Conservation (phyloP, 1,140 invertebrate species). For the Battus philenor region DNA sequence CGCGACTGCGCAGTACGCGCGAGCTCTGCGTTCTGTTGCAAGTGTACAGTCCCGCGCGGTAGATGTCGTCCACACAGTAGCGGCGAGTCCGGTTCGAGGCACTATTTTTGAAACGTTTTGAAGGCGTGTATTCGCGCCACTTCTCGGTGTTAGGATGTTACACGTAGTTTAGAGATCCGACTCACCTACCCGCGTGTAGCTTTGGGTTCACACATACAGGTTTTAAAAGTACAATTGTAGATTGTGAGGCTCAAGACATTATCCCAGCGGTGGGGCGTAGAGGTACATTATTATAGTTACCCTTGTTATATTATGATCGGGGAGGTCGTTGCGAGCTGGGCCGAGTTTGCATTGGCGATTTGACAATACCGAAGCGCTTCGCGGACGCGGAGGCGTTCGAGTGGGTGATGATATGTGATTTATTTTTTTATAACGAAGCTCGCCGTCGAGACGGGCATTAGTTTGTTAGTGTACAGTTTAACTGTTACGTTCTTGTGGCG, state of each 20-base stretch:
- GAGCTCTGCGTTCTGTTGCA: no score
- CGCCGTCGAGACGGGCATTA: no score
- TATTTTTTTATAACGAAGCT: constrained; percentile 64
- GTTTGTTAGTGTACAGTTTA: constrained; percentile 48
- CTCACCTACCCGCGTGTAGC: constrained; percentile 35
- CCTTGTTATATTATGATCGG: constrained; percentile 55
- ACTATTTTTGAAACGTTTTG: background rate
- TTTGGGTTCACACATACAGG: constrained; percentile 53
- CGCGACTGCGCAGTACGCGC: no score
- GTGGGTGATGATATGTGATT: constrained; percentile 58
- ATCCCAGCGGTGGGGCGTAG: constrained; percentile 28
- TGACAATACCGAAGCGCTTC: constrained; percentile 22
- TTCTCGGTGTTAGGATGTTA: constrained; percentile 52
- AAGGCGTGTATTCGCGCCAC: no score
- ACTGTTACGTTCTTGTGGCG: constrained; percentile 43
- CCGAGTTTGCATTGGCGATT: constrained; percentile 28
- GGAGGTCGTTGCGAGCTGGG: constrained; percentile 29
- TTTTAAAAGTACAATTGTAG: constrained; percentile 59
- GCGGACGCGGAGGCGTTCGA: constrained; percentile 19
- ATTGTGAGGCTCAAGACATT: constrained; percentile 53
- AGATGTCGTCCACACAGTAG: no score
- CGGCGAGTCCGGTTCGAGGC: constrained; percentile 13
- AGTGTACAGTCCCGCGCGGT: no score
- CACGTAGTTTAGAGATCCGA: constrained; percentile 29
- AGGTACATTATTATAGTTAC: constrained; percentile 52